Percentiles rank a stretch among this genome's conserved stretches.
Conservation (phyloP, 1,140 invertebrate species). For the Dreissena rostriformis region DNA sequence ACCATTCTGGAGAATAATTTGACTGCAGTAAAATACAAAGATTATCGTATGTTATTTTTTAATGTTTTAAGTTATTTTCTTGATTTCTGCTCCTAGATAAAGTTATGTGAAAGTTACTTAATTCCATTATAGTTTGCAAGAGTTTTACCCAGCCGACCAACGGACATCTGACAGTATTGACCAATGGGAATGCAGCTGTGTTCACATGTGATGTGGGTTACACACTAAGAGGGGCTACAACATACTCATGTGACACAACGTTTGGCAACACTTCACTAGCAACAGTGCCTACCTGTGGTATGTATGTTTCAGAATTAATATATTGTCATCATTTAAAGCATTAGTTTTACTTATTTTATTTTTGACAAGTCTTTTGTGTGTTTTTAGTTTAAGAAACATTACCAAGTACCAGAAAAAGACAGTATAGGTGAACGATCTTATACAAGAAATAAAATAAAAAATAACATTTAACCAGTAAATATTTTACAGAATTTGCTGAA, state of each 20-base stretch:
- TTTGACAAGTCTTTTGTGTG: neutral
- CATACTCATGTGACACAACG: conserved; percentile 26
- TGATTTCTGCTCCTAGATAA: too few relatives aligned
- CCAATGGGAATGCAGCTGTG: conserved; percentile 20
- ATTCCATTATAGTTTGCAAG: too few relatives aligned
- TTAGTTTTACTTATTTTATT: too few relatives aligned
- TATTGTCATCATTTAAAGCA: too few relatives aligned
- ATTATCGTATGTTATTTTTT: too few relatives aligned
- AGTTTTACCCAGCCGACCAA: conserved; percentile 23
- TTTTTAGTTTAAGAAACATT: neutral
- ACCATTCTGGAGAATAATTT: too few relatives aligned
- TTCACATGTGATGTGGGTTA: conserved; percentile 38
- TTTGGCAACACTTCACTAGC: neutral
- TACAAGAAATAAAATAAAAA: too few relatives aligned
- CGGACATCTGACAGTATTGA: conserved; percentile 25
- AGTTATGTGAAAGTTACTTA: too few relatives aligned
- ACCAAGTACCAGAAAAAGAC: neutral
- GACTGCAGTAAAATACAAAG: too few relatives aligned
- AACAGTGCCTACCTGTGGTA: conserved; percentile 18
- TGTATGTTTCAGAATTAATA: neutral
- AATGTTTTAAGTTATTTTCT: too few relatives aligned
- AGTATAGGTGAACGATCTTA: neutral
- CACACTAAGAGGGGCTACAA: conserved; percentile 27
- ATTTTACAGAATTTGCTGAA: too few relatives aligned
- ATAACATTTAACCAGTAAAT: too few relatives aligned